These are phyloP conservation scores for Oncopeltus fasciatus DNA, from an alignment of 1,140 invertebrate genomes.

Conservation along the genomic window DNA sequence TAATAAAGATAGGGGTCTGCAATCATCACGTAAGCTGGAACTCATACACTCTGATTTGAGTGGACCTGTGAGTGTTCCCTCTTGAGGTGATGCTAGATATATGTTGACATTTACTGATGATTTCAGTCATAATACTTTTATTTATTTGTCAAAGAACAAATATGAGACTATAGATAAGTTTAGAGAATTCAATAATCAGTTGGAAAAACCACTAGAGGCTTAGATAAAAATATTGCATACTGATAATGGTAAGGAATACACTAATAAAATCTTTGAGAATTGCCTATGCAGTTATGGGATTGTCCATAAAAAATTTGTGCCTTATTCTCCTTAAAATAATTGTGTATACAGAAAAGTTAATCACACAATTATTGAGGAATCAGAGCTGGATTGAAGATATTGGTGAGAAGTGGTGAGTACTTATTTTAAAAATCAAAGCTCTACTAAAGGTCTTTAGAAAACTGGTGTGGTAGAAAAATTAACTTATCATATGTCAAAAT, in stretches of 20 bases:
- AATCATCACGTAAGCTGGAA: slow-evolving; percentile 18
- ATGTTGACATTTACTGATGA: slow-evolving; percentile 33
- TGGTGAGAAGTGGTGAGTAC: not conserved
- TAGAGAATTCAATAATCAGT: not conserved
- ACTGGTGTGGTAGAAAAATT: not conserved
- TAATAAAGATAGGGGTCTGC: not conserved
- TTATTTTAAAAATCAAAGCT: not conserved
- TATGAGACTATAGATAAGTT: not conserved
- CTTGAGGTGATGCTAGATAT: slow-evolving; percentile 28
- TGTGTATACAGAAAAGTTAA: not conserved
- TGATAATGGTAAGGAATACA: no score
- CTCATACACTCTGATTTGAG: slow-evolving; percentile 30
- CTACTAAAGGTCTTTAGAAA: not conserved
- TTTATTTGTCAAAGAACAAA: not conserved
- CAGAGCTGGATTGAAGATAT: not conserved
- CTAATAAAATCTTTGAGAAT: not conserved
- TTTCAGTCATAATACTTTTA: slow-evolving; percentile 23
- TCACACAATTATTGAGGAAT: not conserved
- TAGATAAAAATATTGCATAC: not conserved
- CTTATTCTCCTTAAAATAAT: not conserved
- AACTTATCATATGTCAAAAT: not conserved
- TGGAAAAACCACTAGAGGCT: not conserved
- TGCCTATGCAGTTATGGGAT: not conserved
- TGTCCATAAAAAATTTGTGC: not conserved
- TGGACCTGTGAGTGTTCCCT: slow-evolving; percentile 30